Base-by-base conservation (phyloP, 2,888 invertebrate genomes). In the Ceratothoa steindachneri region DNA sequence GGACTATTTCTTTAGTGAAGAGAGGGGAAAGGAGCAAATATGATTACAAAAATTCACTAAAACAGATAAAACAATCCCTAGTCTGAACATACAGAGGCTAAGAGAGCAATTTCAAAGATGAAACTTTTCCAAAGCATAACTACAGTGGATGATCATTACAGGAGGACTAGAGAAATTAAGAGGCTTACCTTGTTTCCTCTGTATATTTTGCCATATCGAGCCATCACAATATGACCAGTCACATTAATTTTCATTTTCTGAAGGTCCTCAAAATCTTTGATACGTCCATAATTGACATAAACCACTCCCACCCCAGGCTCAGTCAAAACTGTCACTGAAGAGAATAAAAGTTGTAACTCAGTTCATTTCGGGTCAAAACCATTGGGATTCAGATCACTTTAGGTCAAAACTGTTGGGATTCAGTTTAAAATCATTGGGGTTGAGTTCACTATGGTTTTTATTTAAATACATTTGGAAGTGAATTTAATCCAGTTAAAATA, bases 191-290 rank as follows among this genome's bases (percentile, higher is more conserved):
- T 85, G 77, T 85, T 84, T 24, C 85, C 85, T 51, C 85, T 81
- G 81, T 82, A 86, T n/a, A 85, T 84, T 71, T 84, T 83, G 28
- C 87, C 86, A 80, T 87, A 87, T 76, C 86, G 82, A 41, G 85
- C 85, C 64, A 87, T 82, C 28, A 85, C 85, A 41, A 87, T 85
- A 71, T 84, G 84, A 0, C 85, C 86, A 12, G 81, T 81, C 9
- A 86, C 81, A 66, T 82, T 80, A 12, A 86, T 81, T 5, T 81
- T 82, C 3, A 81, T 75, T 9, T 81, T 81, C 12, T 82, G 77
- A 51, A 86, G 81, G 31, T 80, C 80, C 0, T 81, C 78, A 77
- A 85, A 85, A 81, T 86, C 86, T 71, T 84, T 83, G 5, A 82
- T 82, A 27, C 84, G 80, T 0, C 84, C 86, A 76, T 85, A 86